Evolutionary conservation across 2,113 vertebrate genomes (phyloP).

Genomic region (Vulpes ferrilata): DNA sequence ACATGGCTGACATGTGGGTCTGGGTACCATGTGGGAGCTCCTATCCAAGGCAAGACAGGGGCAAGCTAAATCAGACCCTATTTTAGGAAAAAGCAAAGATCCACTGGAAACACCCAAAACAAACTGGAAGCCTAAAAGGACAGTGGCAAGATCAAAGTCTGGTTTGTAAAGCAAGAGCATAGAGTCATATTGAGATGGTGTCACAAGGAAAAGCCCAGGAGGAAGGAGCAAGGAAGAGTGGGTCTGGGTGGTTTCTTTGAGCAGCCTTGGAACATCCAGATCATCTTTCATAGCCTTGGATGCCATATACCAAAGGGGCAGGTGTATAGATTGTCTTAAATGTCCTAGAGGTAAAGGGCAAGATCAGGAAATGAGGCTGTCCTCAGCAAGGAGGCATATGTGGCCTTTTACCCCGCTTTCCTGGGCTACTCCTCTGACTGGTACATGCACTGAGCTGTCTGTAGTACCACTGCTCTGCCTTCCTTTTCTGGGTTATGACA

Average conservation of each 20-base stretch:
- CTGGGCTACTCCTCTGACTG: not conserved
- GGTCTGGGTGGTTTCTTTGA: not conserved
- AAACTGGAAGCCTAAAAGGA: not conserved
- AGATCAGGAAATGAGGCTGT: not conserved
- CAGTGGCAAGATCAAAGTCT: not conserved
- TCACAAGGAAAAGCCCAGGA: constrained; percentile 1
- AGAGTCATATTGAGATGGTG: not conserved
- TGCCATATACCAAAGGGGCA: not conserved
- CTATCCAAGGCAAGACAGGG: not conserved
- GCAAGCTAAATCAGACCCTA: not conserved
- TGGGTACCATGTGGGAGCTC: not conserved
- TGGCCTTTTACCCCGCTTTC: not conserved
- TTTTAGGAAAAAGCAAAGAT: not conserved
- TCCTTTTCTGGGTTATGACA: not conserved
- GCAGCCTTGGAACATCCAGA: not conserved
- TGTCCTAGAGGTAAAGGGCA: not conserved
- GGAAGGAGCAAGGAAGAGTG: not conserved
- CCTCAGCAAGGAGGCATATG: not conserved
- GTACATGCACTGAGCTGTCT: not conserved
- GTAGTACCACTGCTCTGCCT: not conserved
- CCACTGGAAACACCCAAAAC: constrained; percentile 29
- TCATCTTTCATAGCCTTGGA: not conserved
- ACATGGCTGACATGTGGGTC: not conserved
- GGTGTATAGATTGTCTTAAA: not conserved
- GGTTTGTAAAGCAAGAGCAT: not conserved